Base-by-base conservation (phyloP, 92 coral and sea anemone genomes). In the Paramuricea clavata region DNA sequence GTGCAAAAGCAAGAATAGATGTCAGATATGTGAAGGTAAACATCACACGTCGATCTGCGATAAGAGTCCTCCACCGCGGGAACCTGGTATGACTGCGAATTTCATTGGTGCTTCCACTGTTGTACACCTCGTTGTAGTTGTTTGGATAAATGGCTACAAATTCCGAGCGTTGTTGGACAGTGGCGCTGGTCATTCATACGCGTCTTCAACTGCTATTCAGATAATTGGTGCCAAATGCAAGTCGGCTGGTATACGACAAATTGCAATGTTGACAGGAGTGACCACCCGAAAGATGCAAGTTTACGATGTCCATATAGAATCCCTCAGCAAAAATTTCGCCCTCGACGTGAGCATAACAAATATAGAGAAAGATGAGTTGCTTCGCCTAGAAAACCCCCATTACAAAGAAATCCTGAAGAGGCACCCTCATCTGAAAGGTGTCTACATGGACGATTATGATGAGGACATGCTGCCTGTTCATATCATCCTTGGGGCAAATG, bases 121-220 rank as follows among this genome's bases (percentile, higher is more conserved):
- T 12, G 42, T 81, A 13, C 85, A 81, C 33, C 85, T 81, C 2
- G 85, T 81, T 32, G 85, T 81, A n/a, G 74, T 81, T 34, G 75
- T 81, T 19, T 31, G 76, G 15, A n/a, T 79, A 9, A 79, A 64
- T 42, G 90, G 92, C 17, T 57, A 57, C 84, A 93, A 89, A 81
- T 93, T 89, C 78, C 77, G 92, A 22, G 90, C 92, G 10, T 35
- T 93, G 41, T 72, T 87, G 74, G 95, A 90, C 91, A 88, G 78
- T 84, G 93, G 97, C 65, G 91, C 94, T 30, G 89, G 97, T 89
- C 94, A 83, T 86, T 92, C 90, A n/a, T 87, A 88, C 26, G 92
- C 89, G 5, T 93, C 94, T 11, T 87, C 95, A 0, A 90, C 93
- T 19, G 87, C 85, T 10, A 74, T 90, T 36, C 76, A 82, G 21